phyloP scores from a whole-genome alignment of 2,113 vertebrate species.

The Gracilinanus agilis region DNA sequence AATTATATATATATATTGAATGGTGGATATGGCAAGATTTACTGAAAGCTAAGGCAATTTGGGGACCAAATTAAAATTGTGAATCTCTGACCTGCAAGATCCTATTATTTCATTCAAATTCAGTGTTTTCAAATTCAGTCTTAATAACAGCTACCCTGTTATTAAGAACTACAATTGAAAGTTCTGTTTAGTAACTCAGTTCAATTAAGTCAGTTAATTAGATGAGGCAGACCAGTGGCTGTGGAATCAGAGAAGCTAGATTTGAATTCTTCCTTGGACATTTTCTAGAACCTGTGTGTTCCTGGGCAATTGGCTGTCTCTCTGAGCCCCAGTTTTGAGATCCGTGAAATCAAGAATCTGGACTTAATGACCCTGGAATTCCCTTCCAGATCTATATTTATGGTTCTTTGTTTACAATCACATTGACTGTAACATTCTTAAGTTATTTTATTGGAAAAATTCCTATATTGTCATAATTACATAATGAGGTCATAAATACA shows the following conservation, averaged over 20 bases:
- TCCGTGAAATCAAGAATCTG: neutral
- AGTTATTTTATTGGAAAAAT: neutral
- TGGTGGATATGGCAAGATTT: neutral
- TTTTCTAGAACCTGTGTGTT: neutral
- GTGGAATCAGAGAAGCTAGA: neutral
- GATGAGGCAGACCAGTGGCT: neutral
- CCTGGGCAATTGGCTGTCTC: neutral
- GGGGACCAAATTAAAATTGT: neutral
- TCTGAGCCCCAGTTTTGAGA: neutral
- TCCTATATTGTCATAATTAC: neutral
- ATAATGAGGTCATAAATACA: neutral
- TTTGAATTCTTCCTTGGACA: neutral
- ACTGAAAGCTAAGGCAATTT: neutral
- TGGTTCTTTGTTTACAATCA: neutral
- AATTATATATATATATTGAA: no score
- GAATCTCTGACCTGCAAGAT: neutral
- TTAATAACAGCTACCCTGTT: constrained; percentile 18
- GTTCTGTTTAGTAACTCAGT: constrained; percentile 2
- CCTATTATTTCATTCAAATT: neutral
- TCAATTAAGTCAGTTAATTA: neutral
- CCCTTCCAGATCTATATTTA: neutral
- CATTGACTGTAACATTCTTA: neutral
- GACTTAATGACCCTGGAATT: neutral
- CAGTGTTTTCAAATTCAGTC: neutral
- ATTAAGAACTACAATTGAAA: constrained; percentile 34